Conservation (phyloP, 2,797 vertebrate species). For the Enteromius mattozi region DNA sequence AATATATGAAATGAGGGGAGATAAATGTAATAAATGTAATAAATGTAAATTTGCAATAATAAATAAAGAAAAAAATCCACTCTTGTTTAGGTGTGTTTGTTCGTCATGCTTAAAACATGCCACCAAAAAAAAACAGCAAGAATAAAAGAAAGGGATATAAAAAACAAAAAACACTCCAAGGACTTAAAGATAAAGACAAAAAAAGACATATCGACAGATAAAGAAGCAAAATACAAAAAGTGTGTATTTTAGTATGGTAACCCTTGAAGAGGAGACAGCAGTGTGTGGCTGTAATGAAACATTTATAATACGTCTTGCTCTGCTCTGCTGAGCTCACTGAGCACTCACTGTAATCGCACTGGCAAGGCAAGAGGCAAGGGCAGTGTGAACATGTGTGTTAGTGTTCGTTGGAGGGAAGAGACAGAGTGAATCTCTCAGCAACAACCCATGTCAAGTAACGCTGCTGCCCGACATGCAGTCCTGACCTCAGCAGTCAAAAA, state of each 20-base stretch:
- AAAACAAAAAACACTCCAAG: neutral
- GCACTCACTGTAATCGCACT: conserved; percentile 54
- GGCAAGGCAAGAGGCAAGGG: conserved; percentile 61
- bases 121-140: conserved; percentile 39
- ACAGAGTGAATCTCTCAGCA: conserved; percentile 8
- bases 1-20: neutral
- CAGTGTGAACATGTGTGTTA: conserved; percentile 41
- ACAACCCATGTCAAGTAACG: conserved; percentile 21
- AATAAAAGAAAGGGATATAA: neutral
- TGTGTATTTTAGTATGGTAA: conserved; percentile 45
- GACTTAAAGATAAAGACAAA: neutral
- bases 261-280: conserved; percentile 51
- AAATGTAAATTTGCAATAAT: conserved; percentile 16
- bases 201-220: neutral
- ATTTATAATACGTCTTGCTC: conserved; percentile 68
- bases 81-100: conserved; percentile 47
- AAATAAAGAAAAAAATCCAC: conserved; percentile 47
- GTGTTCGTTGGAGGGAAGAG: neutral
- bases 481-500: conserved; percentile 36
- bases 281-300: conserved; percentile 67
- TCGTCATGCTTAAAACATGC: conserved; percentile 62
- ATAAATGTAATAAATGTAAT: neutral
- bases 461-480: conserved; percentile 12
- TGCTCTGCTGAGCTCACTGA: conserved; percentile 62
- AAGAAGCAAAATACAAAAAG: neutral